phyloP scores from a whole-genome alignment of 2,888 invertebrate species.

The Plemyria rubiginata region DNA sequence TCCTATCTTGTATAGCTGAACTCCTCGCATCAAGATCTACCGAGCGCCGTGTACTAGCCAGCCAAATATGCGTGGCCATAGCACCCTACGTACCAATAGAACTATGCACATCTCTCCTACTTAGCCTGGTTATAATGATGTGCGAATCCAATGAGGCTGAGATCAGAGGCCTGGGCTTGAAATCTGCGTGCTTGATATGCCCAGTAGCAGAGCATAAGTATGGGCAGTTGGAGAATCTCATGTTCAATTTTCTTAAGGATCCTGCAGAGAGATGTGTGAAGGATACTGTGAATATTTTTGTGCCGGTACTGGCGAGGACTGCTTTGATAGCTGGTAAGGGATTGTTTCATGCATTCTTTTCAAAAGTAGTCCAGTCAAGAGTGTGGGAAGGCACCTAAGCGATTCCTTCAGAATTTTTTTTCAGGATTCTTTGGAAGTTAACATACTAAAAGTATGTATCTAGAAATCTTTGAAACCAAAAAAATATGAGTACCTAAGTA shows the following conservation, averaged over 20 bases:
- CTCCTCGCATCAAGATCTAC: constrained; percentile 67
- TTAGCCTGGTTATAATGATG: constrained; percentile 77
- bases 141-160: constrained; percentile 77
- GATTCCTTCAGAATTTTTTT: too few species aligned
- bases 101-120: constrained; percentile 74
- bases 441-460: too few species aligned
- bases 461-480: too few species aligned
- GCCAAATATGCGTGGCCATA: constrained; percentile 74
- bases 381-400: too few species aligned
- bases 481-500: too few species aligned
- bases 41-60: constrained; percentile 70
- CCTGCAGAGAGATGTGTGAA: constrained; percentile 70
- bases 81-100: constrained; percentile 78
- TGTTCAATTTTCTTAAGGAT: constrained; percentile 76
- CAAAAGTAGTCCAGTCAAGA: too few species aligned
- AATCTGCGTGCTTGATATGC: constrained; percentile 72
- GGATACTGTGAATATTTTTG: constrained; percentile 69
- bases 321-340: constrained; percentile 72
- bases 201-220: constrained; percentile 77
- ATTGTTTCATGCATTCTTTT: not conserved
- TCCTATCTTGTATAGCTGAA: constrained; percentile 74
- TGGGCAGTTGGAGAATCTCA: constrained; percentile 70
- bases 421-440: too few species aligned
- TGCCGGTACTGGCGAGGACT: constrained; percentile 75
- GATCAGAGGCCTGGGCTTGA: constrained; percentile 69